Base-by-base conservation (phyloP, 2,888 invertebrate species). In the Brachypalpus laphriformis region DNA sequence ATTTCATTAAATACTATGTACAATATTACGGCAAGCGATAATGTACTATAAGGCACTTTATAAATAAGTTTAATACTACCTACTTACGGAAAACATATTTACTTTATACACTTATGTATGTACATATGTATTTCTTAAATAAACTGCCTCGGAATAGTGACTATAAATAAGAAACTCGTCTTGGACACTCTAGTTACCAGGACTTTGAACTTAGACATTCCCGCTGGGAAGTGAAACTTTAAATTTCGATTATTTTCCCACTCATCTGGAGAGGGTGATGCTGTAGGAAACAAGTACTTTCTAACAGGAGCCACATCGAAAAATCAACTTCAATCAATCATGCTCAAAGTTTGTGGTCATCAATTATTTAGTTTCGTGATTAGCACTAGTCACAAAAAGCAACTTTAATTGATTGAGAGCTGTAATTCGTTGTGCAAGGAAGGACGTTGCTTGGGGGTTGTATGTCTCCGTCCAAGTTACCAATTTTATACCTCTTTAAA, bases 351-450 rank as follows among this genome's bases (percentile, higher is more conserved):
- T 77, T 72, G 66, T 59, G 82, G 72, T 68, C 77, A 82, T 82
- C 82, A 82, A 82, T 82, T 82, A 82, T 82, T 82, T 72, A 72
- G 82, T 82, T 77, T 22, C 31, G 49, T 77, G 71, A 77, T 82
- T 68, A 66, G 59, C 66, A 61, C 71, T 82, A 47, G 65, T 82
- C 71, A 76, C 71, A 71, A 54, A 72, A 77, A 82, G 61, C 28
- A 77, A 72, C 66, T 82, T 82, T 72, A 82, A 77, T 82, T 77
- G 82, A 82, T 77, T 77, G 77, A 77, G 66, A 77, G 72, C 45
- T 66, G 59, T 54, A 82, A 70, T 70, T 65, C 25, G 37, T 51
- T 82, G 65, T 66, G 34, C 34, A 65, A 61, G 31, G 37, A 65
- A 59, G 72, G 66, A 49, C 57, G 51, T 71, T 59, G 45, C 45